These are phyloP conservation scores for Mionectes olivaceus DNA, from an alignment of 2,797 vertebrate genomes.

Conservation along the genomic window DNA sequence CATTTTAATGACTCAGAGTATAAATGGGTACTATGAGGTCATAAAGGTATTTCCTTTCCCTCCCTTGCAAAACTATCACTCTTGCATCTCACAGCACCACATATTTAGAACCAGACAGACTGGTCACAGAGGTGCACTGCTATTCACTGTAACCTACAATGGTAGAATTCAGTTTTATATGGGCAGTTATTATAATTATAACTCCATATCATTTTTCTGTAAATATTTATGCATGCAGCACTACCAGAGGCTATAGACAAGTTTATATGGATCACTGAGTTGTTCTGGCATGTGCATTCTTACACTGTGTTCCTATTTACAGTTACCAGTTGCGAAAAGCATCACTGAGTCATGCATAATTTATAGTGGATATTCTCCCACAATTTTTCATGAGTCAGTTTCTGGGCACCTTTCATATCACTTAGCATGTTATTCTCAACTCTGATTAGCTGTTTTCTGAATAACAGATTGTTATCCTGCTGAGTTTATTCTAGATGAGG, in stretches of 20 bases:
- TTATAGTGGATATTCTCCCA: background rate
- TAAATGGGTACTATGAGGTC: slow-evolving; percentile 48
- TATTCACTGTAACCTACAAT: background rate
- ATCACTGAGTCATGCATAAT: background rate
- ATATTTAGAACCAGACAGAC: background rate
- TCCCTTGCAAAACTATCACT: background rate
- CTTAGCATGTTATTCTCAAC: background rate
- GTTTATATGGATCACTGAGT: background rate
- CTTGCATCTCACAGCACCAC: background rate
- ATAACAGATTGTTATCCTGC: background rate
- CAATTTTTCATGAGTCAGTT: background rate
- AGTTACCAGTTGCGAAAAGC: background rate
- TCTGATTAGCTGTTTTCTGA: background rate
- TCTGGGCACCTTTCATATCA: background rate
- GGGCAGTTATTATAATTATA: background rate
- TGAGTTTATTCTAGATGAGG: background rate
- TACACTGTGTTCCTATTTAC: background rate
- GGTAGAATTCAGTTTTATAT: background rate
- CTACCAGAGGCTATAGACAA: background rate
- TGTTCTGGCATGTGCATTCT: background rate
- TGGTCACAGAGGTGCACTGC: background rate
- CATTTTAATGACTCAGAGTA: slow-evolving; percentile 32
- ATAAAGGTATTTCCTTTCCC: slow-evolving; percentile 43
- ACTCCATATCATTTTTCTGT: background rate
- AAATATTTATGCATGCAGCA: background rate